Evolutionary conservation across 2,888 invertebrate species (phyloP), one percentile per base, ranked within the genome.

Genomic region (Zhengitettix transpicula): DNA sequence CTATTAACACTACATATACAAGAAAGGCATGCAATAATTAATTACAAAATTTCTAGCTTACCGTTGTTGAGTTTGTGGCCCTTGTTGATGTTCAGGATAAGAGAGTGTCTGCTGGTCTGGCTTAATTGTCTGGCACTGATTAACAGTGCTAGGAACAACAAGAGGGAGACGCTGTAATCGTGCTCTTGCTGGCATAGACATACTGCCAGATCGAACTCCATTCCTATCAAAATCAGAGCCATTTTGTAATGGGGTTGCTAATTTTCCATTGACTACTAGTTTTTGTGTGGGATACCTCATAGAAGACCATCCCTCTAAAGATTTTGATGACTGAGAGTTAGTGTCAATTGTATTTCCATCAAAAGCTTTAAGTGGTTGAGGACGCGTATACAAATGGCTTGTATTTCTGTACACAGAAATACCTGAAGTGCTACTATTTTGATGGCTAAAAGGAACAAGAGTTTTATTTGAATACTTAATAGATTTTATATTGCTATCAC

Each of bases 231-330:
- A 28, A 12, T 17, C 17, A 5, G 53, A 12, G 16, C 58, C 42
- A 28, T 58, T 60, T 0, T 67, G 63, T 41, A 68, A 58, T 52
- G 68, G 69, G 56, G 67, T 69, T 40, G 70, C 68, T 9, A 77
- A 69, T 63, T 71, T 73, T 10, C 77, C 75, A 62, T 77, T 78
- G 9, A 77, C 66, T 61, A 74, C 70, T 1, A 78, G 67, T 65
- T 77, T 78, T 62, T 77, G 77, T 5, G 73, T 71, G 0, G 73
- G 70, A 67, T 75, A 77, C 64, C 76, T 71, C 56, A 76, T 67
- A 10, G 63, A 58, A 1, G 63, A 58, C 54, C 63, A 59, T 55
- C 42, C 57, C n/a, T 55, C 55, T 41, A 55, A 11, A n/a, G 55
- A n/a, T 40, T 55, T 55, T 40, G 40, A 41, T 28, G 28, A 14